Percentiles rank a stretch among this genome's conserved stretches.
phyloP scores from a whole-genome alignment of 2,888 invertebrate species.

The Tenthredo livida region DNA sequence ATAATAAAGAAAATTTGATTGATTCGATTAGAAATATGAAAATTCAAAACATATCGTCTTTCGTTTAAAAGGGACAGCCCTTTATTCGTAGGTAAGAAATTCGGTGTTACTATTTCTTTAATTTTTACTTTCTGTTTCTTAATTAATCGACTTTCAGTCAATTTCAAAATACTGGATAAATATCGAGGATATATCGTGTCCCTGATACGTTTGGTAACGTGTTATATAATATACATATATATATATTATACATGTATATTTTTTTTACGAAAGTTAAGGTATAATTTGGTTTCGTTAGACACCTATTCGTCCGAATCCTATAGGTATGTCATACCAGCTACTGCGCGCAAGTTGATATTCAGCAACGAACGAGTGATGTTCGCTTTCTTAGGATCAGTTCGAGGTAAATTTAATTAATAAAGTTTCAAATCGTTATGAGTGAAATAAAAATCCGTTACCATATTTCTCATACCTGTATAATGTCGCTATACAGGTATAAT shows the following conservation, averaged over 20 bases:
- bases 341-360: neutral
- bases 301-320: neutral
- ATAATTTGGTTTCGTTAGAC: neutral
- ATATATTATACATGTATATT: neutral
- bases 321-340: neutral
- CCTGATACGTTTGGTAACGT: constrained; percentile 6
- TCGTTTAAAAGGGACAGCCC: neutral
- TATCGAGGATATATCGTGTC: constrained; percentile 22
- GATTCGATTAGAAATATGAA: neutral
- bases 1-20: neutral
- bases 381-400: constrained; percentile 1
- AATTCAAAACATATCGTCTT: neutral
- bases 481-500: neutral
- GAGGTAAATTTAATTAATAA: neutral
- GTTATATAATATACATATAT: neutral
- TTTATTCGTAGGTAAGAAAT: neutral
- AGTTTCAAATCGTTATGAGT: neutral
- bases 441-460: neutral
- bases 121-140: neutral
- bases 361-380: constrained; percentile 38
- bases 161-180: neutral
- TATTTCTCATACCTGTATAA: neutral
- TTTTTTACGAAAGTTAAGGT: constrained; percentile 14
- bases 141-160: neutral
- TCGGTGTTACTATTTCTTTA: neutral